Percentiles rank a stretch among this genome's conserved stretches.
These are phyloP conservation scores for Nannoperca obscura DNA, from an alignment of 2,797 vertebrate species.

Conservation along the genomic window DNA sequence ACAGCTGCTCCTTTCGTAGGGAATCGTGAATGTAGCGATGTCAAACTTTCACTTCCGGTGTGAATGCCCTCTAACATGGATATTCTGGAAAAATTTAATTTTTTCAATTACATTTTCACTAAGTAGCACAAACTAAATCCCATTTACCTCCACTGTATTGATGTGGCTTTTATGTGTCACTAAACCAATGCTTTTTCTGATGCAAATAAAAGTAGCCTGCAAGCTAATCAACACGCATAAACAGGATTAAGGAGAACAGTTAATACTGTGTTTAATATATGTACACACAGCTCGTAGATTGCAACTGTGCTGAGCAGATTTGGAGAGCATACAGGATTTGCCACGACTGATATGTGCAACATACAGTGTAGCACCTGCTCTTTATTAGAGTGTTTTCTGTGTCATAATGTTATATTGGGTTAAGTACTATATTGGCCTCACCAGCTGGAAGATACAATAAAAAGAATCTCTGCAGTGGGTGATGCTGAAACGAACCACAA, in stretches of 20 bases:
- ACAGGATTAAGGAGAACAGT: not conserved
- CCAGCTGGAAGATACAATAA: conserved; percentile 55
- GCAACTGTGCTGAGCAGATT: conserved; percentile 5
- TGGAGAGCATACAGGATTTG: not conserved
- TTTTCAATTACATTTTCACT: no score
- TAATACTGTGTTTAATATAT: not conserved
- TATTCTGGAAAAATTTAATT: no score
- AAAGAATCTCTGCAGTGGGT: conserved; percentile 28
- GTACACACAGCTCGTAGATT: not conserved
- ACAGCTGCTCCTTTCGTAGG: not conserved
- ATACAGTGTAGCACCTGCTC: conserved; percentile 59
- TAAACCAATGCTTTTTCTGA: not conserved
- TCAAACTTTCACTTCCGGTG: not conserved
- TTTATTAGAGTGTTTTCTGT: conserved; percentile 55
- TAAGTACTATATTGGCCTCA: conserved; percentile 55
- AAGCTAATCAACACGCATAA: not conserved
- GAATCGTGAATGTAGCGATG: not conserved
- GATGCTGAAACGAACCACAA: conserved; percentile 15
- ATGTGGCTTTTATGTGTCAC: not conserved
- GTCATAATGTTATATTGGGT: conserved; percentile 52
- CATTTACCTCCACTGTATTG: not conserved
- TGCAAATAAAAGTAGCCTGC: not conserved
- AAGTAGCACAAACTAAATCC: not conserved
- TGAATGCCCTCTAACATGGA: not conserved
- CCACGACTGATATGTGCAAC: conserved; percentile 1